phyloP scores from a whole-genome alignment of 2,113 vertebrate species.

The Callorhinus ursinus region DNA sequence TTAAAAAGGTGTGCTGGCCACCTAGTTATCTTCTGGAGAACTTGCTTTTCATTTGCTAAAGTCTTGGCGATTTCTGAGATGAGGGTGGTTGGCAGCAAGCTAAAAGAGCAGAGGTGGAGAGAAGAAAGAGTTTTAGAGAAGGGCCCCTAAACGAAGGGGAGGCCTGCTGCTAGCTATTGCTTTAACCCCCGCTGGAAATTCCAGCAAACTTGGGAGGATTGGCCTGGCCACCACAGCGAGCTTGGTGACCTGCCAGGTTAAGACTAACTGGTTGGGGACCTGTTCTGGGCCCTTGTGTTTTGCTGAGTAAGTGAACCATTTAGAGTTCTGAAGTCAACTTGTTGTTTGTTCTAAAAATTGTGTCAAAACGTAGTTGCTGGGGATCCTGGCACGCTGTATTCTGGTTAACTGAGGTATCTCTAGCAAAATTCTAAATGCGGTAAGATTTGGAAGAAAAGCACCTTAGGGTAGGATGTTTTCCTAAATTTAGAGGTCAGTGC shows the following conservation, averaged over 20 bases:
- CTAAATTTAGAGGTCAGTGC: neutral
- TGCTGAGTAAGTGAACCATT: neutral
- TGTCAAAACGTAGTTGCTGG: neutral
- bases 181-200: constrained; percentile 51
- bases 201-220: constrained; percentile 44
- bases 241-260: constrained; percentile 56
- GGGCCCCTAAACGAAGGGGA: neutral
- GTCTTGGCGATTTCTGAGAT: neutral
- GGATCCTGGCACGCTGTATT: neutral
- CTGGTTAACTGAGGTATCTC: neutral
- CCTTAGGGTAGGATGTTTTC: neutral
- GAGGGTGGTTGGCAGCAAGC: neutral
- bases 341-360: constrained; percentile 38
- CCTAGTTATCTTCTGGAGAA: neutral
- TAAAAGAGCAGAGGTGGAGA: neutral
- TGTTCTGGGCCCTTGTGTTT: constrained; percentile 33
- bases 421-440: constrained; percentile 13
- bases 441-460: constrained; percentile 33
- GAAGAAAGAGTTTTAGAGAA: constrained; percentile 12
- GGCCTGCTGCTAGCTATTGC: neutral
- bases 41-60: constrained; percentile 21
- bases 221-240: neutral
- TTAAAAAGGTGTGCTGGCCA: neutral
- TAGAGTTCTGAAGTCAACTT: constrained; percentile 35
- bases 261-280: neutral